These are phyloP conservation scores for Liodrosophila aerea DNA, from an alignment of 2,888 invertebrate species.

Conservation along the genomic window DNA sequence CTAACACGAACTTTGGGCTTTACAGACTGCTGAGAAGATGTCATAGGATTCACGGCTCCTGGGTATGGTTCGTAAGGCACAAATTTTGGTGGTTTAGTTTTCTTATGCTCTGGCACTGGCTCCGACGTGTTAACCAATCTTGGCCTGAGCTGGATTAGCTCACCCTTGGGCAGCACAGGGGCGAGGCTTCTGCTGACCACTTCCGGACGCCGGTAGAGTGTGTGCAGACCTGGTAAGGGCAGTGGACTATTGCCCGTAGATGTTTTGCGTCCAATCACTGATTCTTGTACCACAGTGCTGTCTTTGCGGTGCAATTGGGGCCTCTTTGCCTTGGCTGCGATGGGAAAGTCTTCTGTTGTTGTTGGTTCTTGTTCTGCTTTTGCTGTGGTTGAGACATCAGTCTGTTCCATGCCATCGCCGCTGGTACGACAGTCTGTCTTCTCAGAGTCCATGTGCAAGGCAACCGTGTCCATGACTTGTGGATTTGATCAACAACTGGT, in stretches of 20 bases:
- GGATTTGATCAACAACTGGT: too few relatives aligned
- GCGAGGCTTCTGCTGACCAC: slow-evolving; percentile 78
- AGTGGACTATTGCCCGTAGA: slow-evolving; percentile 36
- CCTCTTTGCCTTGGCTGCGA: slow-evolving; percentile 38
- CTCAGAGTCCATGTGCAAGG: slow-evolving; percentile 8
- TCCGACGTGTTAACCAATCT: slow-evolving; percentile 83
- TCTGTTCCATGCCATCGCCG: slow-evolving; percentile 91
- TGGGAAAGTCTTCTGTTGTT: neutral
- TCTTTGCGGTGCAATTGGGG: slow-evolving; percentile 67
- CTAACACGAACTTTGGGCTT: slow-evolving; percentile 60
- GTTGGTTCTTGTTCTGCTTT: slow-evolving; percentile 58
- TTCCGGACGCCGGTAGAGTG: slow-evolving; percentile 75
- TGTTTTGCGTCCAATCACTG: slow-evolving; percentile 48
- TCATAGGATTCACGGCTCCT: slow-evolving; percentile 91
- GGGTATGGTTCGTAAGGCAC: slow-evolving; percentile 95
- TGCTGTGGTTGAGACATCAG: slow-evolving; percentile 59
- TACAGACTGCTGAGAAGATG: slow-evolving; percentile 82
- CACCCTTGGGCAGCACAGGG: slow-evolving; percentile 84
- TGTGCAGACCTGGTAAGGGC: slow-evolving; percentile 75
- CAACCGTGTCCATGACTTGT: slow-evolving; percentile 40
- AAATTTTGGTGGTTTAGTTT: slow-evolving; percentile 88
- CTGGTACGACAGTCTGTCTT: slow-evolving; percentile 84
- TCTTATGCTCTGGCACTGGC: slow-evolving; percentile 72
- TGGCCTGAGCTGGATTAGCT: slow-evolving; percentile 85
- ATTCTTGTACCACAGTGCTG: slow-evolving; percentile 63